Evolutionary conservation across 53 echinoderm and acorn worm genomes (phyloP).

Genomic region (Crossaster papposus): DNA sequence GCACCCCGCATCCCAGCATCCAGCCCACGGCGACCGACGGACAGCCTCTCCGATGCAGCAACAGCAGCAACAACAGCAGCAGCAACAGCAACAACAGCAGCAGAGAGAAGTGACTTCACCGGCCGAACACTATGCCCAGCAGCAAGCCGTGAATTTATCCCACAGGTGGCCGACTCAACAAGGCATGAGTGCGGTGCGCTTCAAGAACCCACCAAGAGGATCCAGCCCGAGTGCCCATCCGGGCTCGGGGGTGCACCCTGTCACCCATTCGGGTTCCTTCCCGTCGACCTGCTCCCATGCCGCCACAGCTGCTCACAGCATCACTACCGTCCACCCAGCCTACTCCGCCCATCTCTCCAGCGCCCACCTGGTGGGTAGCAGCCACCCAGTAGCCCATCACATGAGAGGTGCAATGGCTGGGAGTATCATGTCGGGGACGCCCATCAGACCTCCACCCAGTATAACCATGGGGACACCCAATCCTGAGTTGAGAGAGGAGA

Average conservation of each 20-base stretch:
- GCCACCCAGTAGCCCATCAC: slow-evolving; percentile 47
- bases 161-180: slow-evolving; percentile 36
- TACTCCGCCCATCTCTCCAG: slow-evolving; percentile 59
- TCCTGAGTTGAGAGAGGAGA: slow-evolving; percentile 75
- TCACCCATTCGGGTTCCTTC: slow-evolving; percentile 43
- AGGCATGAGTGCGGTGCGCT: slow-evolving; percentile 30
- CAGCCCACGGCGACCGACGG: slow-evolving; percentile 50
- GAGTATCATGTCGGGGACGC: slow-evolving; percentile 88
- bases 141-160: slow-evolving; percentile 51
- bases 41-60: slow-evolving; percentile 59
- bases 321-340: slow-evolving; percentile 49
- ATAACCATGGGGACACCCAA: slow-evolving; percentile 85
- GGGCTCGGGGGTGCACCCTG: slow-evolving; percentile 43
- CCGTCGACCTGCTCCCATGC: slow-evolving; percentile 31
- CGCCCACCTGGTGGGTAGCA: slow-evolving; percentile 48
- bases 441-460: slow-evolving; percentile 75
- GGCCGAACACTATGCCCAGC: slow-evolving; percentile 62
- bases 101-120: slow-evolving; percentile 69
- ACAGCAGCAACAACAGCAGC: no score
- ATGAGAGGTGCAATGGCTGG: slow-evolving; percentile 54
- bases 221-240: slow-evolving; percentile 61
- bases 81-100: slow-evolving; percentile 68
- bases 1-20: slow-evolving; percentile 36
- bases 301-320: slow-evolving; percentile 33
- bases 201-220: slow-evolving; percentile 53